Base-by-base conservation (phyloP, 2,888 invertebrate genomes). In the Diplolepis rosae region DNA sequence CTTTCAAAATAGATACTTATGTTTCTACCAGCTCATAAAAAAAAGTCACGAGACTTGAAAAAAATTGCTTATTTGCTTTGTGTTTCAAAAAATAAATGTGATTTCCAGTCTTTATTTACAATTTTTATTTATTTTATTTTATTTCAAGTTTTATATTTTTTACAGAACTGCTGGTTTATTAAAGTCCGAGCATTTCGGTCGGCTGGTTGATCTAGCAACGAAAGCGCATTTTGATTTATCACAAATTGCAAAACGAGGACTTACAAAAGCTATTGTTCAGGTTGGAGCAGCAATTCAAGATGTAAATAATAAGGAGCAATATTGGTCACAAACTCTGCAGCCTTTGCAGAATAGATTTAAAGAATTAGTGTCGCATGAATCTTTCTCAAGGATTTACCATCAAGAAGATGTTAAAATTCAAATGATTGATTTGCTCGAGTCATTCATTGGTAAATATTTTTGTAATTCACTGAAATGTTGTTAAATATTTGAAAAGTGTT, bases 381-480 rank as follows among this genome's bases (percentile, higher is more conserved):
- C 91, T 78, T 92, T 93, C 78, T 85, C 88, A 30, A 89, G 90
- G 68, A 88, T 88, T 13, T 92, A 89, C 77, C 92, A 93, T 75
- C 90, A 94, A 69, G 93, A 94, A 74, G 90, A 90, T 66, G 90
- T 93, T 75, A 92, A 93, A 84, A 89, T 91, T 4, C 93, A 94
- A 88, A 90, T 96, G 1, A 91, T 94, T 0, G 94, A 94, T 83
- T 91, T 95, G 39, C 88, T 96, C 0, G 96, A 96, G 85, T 93
- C 93, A 71, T 92, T 94, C 73, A 92, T 93, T 66, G 91, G 91
- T 90, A 80, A 81, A 79, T 42, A 39, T 11, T 61, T 15, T 18
- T 32, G 11, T 18, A 7, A 56, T 51, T 18, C 6, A 18, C n/a
- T 27, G 28, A 2, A 45, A 7, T 39, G 22, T 69, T 65, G 56